Percentiles rank a stretch among this genome's conserved stretches.
These are phyloP conservation scores for Danio albolineatus DNA, from an alignment of 2,797 vertebrate species.

Conservation along the genomic window DNA sequence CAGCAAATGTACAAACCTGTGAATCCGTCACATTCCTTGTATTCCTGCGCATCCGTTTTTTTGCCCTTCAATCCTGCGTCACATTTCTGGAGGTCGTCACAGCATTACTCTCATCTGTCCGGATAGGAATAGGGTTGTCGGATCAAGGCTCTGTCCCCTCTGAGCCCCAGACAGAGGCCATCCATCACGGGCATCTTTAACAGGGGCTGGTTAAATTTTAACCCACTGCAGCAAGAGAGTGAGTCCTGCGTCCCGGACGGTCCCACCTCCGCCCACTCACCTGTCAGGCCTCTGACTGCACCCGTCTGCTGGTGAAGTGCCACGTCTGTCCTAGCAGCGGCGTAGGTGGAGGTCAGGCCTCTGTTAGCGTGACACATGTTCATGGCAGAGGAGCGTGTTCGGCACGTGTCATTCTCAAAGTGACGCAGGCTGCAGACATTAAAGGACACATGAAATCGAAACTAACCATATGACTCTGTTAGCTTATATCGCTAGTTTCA, in stretches of 20 bases:
- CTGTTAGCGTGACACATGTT: conserved; percentile 55
- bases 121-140: conserved; percentile 75
- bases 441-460: too few relatives aligned
- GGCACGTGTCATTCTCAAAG: conserved; percentile 61
- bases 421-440: conserved; percentile 1
- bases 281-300: conserved; percentile 52
- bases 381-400: conserved; percentile 68
- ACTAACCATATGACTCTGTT: too few relatives aligned
- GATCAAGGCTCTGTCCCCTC: conserved; percentile 75
- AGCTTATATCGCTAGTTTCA: too few relatives aligned
- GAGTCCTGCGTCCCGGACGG: conserved; percentile 68
- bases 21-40: background rate
- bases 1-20: background rate
- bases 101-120: conserved; percentile 76
- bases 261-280: conserved; percentile 76
- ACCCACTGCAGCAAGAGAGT: conserved; percentile 79
- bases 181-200: conserved; percentile 77
- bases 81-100: conserved; percentile 70
- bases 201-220: conserved; percentile 96
- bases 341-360: conserved; percentile 54
- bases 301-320: conserved; percentile 68
- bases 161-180: conserved; percentile 73
- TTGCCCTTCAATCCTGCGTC: conserved; percentile 13
- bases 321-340: conserved; percentile 11
- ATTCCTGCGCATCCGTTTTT: background rate